Evolutionary conservation across 2,797 vertebrate genomes (phyloP).

Genomic region (Parotocinclus haroldoi): DNA sequence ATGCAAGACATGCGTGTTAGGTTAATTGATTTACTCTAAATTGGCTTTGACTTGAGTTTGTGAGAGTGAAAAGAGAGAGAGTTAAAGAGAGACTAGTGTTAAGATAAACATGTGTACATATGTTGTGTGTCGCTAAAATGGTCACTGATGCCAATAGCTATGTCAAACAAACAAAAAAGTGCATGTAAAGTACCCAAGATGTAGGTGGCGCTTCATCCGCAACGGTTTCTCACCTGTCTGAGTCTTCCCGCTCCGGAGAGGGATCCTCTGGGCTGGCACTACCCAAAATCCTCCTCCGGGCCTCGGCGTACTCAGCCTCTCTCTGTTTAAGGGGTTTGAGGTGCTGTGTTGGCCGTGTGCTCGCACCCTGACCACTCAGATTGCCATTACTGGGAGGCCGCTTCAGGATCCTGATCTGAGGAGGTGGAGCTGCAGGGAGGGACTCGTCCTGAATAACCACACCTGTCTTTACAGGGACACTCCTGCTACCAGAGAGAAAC

Average conservation of each 20-base stretch:
- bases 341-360: constrained; percentile 79
- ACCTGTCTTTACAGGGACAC: constrained; percentile 82
- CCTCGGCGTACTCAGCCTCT: constrained; percentile 94
- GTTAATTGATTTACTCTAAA: too few species aligned
- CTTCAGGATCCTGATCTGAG: constrained; percentile 93
- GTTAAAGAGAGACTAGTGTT: too few species aligned
- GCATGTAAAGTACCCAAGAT: not conserved
- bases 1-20: too few species aligned
- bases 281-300: constrained; percentile 87
- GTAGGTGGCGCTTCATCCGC: too few species aligned
- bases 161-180: too few species aligned
- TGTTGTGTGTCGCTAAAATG: too few species aligned
- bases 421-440: constrained; percentile 84
- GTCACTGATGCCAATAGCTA: too few species aligned
- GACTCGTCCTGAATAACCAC: constrained; percentile 94
- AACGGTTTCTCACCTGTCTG: constrained; percentile 73
- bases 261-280: constrained; percentile 89
- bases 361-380: constrained; percentile 67
- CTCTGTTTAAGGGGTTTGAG: constrained; percentile 91
- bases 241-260: constrained; percentile 70
- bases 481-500: constrained; percentile 18
- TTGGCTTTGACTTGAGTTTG: too few species aligned
- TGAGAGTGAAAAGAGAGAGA: too few species aligned
- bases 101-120: too few species aligned
- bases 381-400: constrained; percentile 86